Evolutionary conservation across 2,113 vertebrate species (phyloP).

Genomic region (Osmerus mordax): DNA sequence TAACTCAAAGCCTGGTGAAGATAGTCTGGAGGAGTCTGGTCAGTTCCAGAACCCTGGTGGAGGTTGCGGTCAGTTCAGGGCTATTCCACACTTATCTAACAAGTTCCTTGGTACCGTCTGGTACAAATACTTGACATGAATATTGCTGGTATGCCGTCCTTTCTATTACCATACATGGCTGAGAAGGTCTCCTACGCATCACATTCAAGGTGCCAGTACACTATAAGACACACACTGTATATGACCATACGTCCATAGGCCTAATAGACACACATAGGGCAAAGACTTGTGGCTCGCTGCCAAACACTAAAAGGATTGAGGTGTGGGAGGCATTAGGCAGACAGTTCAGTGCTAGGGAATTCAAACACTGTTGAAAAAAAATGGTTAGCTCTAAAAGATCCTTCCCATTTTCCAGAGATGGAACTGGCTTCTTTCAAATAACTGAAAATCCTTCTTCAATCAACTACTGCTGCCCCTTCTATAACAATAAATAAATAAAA

Average conservation of each 20-base stretch:
- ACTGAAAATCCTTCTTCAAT: too few relatives aligned
- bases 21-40: too few relatives aligned
- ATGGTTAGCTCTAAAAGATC: slow-evolving; percentile 19
- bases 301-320: slow-evolving; percentile 47
- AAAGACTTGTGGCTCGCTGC: slow-evolving; percentile 31
- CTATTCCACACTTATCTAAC: too few relatives aligned
- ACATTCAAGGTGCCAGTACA: not conserved
- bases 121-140: slow-evolving; percentile 20
- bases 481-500: too few relatives aligned
- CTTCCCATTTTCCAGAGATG: slow-evolving; percentile 12
- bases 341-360: slow-evolving; percentile 21
- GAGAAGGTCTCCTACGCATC: too few relatives aligned
- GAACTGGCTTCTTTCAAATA: not conserved
- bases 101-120: slow-evolving; percentile 16
- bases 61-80: too few relatives aligned
- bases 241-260: not conserved
- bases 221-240: slow-evolving; percentile 7
- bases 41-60: too few relatives aligned
- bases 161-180: too few relatives aligned
- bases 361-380: not conserved
- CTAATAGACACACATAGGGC: slow-evolving; percentile 18
- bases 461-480: slow-evolving; percentile 35
- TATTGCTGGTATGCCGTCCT: too few relatives aligned
- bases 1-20: too few relatives aligned
- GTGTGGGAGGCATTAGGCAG: slow-evolving; percentile 17